Evolutionary conservation across 2,888 invertebrate genomes (phyloP).

Genomic region (Xiphydria camelus): DNA sequence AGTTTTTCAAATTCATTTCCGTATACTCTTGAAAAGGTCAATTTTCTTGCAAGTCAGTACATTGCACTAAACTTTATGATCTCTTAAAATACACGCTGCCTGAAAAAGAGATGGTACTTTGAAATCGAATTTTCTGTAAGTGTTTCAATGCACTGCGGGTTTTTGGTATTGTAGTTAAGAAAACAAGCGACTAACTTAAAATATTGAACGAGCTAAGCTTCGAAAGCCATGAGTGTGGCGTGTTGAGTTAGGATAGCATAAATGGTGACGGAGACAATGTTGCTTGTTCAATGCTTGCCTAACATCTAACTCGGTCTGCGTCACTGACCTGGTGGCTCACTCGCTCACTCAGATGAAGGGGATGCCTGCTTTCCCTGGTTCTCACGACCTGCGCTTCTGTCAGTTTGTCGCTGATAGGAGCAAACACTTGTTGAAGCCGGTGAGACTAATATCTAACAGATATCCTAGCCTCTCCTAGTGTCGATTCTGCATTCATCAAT

Average conservation of each 20-base stretch:
- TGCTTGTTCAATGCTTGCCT: constrained; percentile 59
- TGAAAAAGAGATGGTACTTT: too few species aligned
- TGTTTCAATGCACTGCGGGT: too few species aligned
- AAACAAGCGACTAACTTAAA: too few species aligned
- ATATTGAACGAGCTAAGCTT: constrained; percentile 25
- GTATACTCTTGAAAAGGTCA: too few species aligned
- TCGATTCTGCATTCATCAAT: constrained; percentile 31
- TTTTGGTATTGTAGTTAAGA: too few species aligned
- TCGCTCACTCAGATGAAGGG: constrained; percentile 85
- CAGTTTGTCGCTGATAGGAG: constrained; percentile 96
- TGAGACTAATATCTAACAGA: constrained; percentile 66
- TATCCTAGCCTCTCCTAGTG: constrained; percentile 57
- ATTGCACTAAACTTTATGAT: too few species aligned
- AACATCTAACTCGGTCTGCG: constrained; percentile 55
- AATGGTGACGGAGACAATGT: constrained; percentile 56
- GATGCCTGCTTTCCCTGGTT: constrained; percentile 89
- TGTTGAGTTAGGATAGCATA: constrained; percentile 49
- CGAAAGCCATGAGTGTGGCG: constrained; percentile 35
- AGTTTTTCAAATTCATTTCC: too few species aligned
- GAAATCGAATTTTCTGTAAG: too few species aligned
- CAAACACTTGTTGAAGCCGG: constrained; percentile 94
- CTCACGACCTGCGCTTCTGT: constrained; percentile 93
- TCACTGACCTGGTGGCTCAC: constrained; percentile 57
- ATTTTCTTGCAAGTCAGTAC: too few species aligned
- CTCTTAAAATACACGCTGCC: too few species aligned